Evolutionary conservation across 2,888 invertebrate genomes (phyloP).

Genomic region (Tenthredo notha): DNA sequence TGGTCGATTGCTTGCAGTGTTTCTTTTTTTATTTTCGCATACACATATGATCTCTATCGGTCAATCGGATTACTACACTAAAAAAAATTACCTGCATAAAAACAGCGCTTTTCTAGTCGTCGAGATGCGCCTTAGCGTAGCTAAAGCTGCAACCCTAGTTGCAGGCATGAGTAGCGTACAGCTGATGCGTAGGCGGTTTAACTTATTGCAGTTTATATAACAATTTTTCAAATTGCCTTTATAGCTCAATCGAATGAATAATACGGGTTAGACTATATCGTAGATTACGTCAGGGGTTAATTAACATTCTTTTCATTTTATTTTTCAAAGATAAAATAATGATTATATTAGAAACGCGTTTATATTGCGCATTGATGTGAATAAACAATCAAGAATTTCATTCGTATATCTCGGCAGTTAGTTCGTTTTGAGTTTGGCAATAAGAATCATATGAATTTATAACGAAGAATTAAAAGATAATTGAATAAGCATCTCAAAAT

Average conservation of each 20-base stretch:
- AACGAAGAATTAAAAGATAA: background rate
- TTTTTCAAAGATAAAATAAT: background rate
- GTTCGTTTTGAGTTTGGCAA: background rate
- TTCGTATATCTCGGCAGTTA: background rate
- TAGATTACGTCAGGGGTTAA: background rate
- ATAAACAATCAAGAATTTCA: background rate
- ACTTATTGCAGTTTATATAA: background rate
- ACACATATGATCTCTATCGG: background rate
- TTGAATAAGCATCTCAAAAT: no score
- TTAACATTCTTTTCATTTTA: background rate
- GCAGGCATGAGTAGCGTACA: background rate
- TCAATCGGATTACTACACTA: background rate
- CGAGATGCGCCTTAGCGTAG: background rate
- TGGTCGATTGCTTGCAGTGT: background rate
- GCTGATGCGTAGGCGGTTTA: background rate
- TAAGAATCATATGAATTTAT: background rate
- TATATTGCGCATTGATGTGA: background rate
- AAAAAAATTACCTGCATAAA: background rate
- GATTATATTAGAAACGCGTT: background rate
- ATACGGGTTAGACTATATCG: background rate
- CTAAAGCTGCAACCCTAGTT: conserved; percentile 2
- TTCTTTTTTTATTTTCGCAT: background rate
- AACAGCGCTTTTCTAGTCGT: background rate
- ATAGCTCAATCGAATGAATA: background rate
- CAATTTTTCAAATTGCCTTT: background rate